A percentile compares a stretch with the other conserved stretches of the same genome.
These are phyloP conservation scores for Chloropsis hardwickii DNA, from an alignment of 2,113 vertebrate genomes.

Conservation along the genomic window DNA sequence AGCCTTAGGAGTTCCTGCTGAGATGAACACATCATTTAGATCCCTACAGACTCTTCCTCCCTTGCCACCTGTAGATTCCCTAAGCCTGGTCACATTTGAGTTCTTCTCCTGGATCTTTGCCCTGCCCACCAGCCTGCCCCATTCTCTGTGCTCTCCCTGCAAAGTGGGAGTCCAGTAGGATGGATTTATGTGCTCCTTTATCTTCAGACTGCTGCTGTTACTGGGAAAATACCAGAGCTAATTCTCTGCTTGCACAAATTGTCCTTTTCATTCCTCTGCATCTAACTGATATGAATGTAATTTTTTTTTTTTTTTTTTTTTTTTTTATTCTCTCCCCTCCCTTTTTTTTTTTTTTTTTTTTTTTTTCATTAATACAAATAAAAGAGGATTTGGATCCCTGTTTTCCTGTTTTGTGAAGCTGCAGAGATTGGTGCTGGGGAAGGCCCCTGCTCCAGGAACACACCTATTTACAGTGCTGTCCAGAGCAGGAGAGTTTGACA, in stretches of 20 bases:
- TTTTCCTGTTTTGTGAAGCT: not conserved
- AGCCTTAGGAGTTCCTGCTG: not conserved
- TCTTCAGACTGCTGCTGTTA: not conserved
- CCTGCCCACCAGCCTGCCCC: not conserved
- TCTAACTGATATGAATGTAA: not conserved
- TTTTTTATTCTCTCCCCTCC: not conserved
- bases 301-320: not conserved
- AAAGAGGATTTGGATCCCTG: not conserved
- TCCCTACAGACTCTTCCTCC: not conserved
- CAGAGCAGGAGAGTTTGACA: not conserved
- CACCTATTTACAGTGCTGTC: not conserved
- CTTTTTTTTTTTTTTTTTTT: fast-evolving
- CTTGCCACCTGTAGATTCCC: too few species aligned
- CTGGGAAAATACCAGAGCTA: not conserved
- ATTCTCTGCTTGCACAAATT: slow-evolving; percentile 2
- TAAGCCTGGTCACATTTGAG: not conserved
- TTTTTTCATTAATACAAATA: not conserved
- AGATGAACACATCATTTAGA: not conserved
- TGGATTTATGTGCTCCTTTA: not conserved
- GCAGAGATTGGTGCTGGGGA: not conserved
- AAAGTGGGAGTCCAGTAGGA: not conserved
- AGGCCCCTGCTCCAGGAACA: not conserved
- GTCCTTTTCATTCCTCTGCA: not conserved
- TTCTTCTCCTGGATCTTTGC: not conserved
- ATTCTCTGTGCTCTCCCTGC: not conserved